A percentile compares a stretch with the other conserved stretches of the same genome.
Conservation (phyloP, 2,113 vertebrate genomes). For the Podarcis muralis region DNA sequence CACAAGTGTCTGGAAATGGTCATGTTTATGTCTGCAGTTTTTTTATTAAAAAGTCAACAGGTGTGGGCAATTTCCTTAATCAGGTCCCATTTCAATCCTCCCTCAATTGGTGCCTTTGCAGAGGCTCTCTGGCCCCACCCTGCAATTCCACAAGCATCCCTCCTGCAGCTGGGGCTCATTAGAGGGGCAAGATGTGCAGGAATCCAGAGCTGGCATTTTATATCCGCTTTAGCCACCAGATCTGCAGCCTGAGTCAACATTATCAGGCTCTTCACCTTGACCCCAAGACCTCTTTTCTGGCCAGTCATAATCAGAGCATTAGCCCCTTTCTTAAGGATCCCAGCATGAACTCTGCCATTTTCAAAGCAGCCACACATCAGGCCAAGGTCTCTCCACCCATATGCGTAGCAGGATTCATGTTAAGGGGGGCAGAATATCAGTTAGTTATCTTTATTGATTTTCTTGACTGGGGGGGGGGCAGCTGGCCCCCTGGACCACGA, state of each 20-base stretch:
- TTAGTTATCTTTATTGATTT: too few relatives aligned
- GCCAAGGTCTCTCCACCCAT: too few relatives aligned
- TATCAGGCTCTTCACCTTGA: background rate
- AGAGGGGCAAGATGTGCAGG: slow-evolving; percentile 11
- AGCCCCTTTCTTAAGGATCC: too few relatives aligned
- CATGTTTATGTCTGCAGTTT: slow-evolving; percentile 55
- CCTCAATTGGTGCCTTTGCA: background rate
- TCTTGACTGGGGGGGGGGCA: too few relatives aligned
- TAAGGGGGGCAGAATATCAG: too few relatives aligned
- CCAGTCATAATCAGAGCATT: too few relatives aligned
- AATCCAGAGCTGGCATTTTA: slow-evolving; percentile 2
- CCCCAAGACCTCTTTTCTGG: too few relatives aligned
- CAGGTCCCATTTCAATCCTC: slow-evolving; percentile 27
- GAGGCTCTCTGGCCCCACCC: slow-evolving; percentile 18
- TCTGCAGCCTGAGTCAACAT: background rate
- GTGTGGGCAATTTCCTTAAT: slow-evolving; percentile 66
- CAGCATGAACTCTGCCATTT: too few relatives aligned
- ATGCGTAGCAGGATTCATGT: too few relatives aligned
- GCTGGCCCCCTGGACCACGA: too few relatives aligned
- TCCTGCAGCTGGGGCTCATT: slow-evolving; percentile 49
- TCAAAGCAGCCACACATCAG: too few relatives aligned
- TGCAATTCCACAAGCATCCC: slow-evolving; percentile 45
- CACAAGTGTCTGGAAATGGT: background rate
- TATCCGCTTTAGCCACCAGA: slow-evolving; percentile 19
- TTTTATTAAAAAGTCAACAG: slow-evolving; percentile 44